Evolutionary conservation across 2,888 invertebrate species (phyloP).

Genomic region (Macaria liturata): DNA sequence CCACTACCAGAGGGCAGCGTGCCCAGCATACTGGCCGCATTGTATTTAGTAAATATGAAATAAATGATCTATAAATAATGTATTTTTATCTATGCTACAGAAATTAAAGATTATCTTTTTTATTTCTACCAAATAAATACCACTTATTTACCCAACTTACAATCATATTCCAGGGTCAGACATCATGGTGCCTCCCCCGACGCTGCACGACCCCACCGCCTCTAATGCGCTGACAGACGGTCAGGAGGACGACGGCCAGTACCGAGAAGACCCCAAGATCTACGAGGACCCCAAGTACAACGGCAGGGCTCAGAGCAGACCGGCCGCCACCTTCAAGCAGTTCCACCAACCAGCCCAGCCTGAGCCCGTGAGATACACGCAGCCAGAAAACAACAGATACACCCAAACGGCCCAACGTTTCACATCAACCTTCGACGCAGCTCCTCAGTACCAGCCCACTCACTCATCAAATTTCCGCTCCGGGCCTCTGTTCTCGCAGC

Average conservation of each 20-base stretch:
- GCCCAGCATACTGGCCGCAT: no score
- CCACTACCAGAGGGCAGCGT: no score
- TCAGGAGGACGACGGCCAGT: constrained; percentile 93
- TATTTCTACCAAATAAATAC: no score
- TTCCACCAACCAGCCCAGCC: constrained; percentile 51
- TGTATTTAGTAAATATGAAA: no score
- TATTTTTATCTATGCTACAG: no score
- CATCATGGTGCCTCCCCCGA: constrained; percentile 93
- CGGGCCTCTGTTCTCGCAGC: constrained; percentile 47
- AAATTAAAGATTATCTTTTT: no score
- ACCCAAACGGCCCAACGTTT: constrained; percentile 19
- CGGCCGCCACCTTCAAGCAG: constrained; percentile 51
- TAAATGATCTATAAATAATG: no score
- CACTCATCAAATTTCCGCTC: constrained; percentile 43
- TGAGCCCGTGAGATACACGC: constrained; percentile 37
- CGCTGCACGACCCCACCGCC: constrained; percentile 80
- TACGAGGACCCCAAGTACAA: constrained; percentile 89
- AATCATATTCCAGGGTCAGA: constrained; percentile 72
- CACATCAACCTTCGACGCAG: constrained; percentile 35
- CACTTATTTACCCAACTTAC: no score
- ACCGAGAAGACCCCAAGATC: constrained; percentile 91
- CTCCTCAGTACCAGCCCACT: constrained; percentile 42
- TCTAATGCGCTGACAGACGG: constrained; percentile 82
- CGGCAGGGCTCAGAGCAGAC: constrained; percentile 51
- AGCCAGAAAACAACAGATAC: constrained; percentile 20